Evolutionary conservation across 2,797 vertebrate species (phyloP).

Genomic region (Lates japonicus): DNA sequence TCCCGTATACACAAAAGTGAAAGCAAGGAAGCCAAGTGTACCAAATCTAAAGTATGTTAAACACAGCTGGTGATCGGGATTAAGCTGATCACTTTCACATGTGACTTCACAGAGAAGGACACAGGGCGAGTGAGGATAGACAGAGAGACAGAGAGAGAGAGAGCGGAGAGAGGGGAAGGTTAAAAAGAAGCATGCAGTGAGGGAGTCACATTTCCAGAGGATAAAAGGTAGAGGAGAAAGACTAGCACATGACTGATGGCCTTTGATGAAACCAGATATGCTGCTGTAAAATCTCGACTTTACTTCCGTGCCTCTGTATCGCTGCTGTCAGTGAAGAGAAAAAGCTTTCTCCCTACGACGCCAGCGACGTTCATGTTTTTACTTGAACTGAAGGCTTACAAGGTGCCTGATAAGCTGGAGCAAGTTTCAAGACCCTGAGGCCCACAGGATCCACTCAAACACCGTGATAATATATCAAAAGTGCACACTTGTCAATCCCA

Average conservation of each 20-base stretch:
- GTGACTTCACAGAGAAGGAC: constrained; percentile 66
- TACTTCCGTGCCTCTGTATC: constrained; percentile 39
- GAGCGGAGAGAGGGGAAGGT: constrained; percentile 17
- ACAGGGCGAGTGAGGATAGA: constrained; percentile 44
- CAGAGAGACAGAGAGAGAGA: constrained; percentile 13
- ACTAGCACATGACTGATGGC: constrained; percentile 73
- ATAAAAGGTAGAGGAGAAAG: constrained; percentile 71
- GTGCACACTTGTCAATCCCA: constrained; percentile 37
- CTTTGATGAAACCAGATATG: constrained; percentile 73
- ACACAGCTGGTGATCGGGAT: constrained; percentile 81
- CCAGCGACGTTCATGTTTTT: constrained; percentile 68
- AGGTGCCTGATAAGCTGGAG: constrained; percentile 62
- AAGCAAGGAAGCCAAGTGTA: constrained; percentile 62
- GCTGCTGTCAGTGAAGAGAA: constrained; percentile 30
- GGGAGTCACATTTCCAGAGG: constrained; percentile 74
- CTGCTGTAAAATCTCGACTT: constrained; percentile 64
- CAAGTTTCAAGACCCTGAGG: constrained; percentile 64
- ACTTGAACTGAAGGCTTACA: constrained; percentile 67
- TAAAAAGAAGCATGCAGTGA: constrained; percentile 57
- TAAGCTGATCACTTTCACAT: constrained; percentile 81
- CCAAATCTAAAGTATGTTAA: constrained; percentile 78
- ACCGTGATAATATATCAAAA: constrained; percentile 43
- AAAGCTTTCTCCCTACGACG: background rate
- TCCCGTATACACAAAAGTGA: constrained; percentile 57
- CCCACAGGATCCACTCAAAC: constrained; percentile 53